phyloP scores from a whole-genome alignment of 1,140 invertebrate species.

The Hyposmocoma kahamanoa region DNA sequence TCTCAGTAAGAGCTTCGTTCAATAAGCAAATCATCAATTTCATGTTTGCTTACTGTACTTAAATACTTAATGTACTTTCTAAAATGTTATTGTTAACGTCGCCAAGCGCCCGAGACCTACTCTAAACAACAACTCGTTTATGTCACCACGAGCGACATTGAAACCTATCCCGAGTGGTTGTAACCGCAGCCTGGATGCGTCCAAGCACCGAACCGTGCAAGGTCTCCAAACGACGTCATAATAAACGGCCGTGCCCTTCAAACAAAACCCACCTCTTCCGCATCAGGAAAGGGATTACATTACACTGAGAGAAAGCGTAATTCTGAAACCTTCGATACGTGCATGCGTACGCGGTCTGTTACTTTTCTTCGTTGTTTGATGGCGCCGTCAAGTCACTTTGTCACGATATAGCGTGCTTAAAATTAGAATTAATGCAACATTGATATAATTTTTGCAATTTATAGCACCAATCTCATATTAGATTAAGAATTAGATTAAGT shows the following conservation, averaged over 20 bases:
- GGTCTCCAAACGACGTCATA: constrained; percentile 47
- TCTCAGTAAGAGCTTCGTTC: too few species aligned
- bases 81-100: too few species aligned
- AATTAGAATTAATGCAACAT: too few species aligned
- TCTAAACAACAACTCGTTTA: constrained; percentile 36
- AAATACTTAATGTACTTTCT: too few species aligned
- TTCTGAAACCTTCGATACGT: not conserved
- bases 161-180: constrained; percentile 53
- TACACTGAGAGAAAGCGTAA: not conserved
- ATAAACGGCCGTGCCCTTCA: constrained; percentile 13
- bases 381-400: not conserved
- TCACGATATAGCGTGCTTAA: too few species aligned
- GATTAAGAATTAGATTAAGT: too few species aligned
- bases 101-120: too few species aligned
- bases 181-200: constrained; percentile 55
- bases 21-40: too few species aligned
- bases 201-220: constrained; percentile 53
- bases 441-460: too few species aligned
- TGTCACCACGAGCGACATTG: constrained; percentile 41
- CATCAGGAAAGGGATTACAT: constrained; percentile 14
- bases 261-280: constrained; percentile 18
- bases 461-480: too few species aligned
- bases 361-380: not conserved
- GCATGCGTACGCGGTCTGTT: not conserved
- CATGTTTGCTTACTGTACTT: too few species aligned